phyloP scores from a whole-genome alignment of 2,797 vertebrate genomes.

The Chaetophractus vellerosus region DNA sequence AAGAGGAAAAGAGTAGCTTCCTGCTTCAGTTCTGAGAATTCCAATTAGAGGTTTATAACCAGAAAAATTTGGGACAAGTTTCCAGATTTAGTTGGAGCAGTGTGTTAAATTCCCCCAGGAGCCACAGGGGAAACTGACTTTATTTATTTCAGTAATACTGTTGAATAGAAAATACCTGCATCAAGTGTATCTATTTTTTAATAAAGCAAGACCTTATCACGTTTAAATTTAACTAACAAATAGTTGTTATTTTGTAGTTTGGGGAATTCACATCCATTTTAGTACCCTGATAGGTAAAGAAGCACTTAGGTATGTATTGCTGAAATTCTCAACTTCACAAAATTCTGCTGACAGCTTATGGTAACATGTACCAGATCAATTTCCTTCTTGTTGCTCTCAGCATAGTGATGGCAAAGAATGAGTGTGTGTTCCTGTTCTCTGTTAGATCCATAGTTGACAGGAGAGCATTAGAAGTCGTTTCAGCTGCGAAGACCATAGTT shows the following conservation, averaged over 20 bases:
- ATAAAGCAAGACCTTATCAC: neutral
- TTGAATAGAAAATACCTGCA: neutral
- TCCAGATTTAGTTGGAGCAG: constrained; percentile 44
- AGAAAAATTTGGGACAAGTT: constrained; percentile 7
- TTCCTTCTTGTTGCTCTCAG: constrained; percentile 25
- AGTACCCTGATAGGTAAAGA: neutral
- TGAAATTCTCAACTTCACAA: constrained; percentile 52
- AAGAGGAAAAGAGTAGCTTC: constrained; percentile 1
- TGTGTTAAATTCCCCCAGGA: constrained; percentile 57
- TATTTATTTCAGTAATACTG: constrained; percentile 49
- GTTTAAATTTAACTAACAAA: constrained; percentile 59
- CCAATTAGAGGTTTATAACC: constrained; percentile 41
- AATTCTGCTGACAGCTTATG: neutral
- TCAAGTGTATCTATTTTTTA: neutral
- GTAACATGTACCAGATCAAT: neutral
- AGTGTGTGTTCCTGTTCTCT: neutral
- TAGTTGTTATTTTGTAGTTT: constrained; percentile 28
- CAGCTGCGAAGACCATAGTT: neutral
- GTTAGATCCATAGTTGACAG: neutral
- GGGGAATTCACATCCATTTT: neutral
- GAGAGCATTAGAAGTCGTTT: neutral
- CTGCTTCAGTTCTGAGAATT: constrained; percentile 56
- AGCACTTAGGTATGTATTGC: neutral
- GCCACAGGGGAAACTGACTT: neutral
- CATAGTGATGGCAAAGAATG: neutral